phyloP scores from a whole-genome alignment of 2,888 invertebrate genomes.

The Amblyteles armatorius region DNA sequence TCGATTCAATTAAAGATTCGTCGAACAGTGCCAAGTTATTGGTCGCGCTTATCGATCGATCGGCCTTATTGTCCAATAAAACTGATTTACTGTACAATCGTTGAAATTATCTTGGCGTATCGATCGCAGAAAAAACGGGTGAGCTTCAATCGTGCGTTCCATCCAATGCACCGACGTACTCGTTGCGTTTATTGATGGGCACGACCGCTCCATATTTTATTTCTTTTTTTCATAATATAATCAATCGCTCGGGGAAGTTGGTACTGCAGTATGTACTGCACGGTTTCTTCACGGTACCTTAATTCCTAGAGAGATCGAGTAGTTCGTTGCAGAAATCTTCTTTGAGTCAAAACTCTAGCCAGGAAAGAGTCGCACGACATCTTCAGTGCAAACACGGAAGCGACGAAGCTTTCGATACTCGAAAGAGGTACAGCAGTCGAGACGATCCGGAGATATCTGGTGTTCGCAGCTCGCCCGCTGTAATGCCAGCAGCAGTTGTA shows the following conservation, averaged over 20 bases:
- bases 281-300: neutral
- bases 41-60: constrained; percentile 37
- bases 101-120: neutral
- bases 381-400: neutral
- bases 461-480: neutral
- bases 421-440: neutral
- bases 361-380: neutral
- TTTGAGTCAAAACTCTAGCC: constrained; percentile 1
- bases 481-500: neutral
- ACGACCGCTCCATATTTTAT: constrained; percentile 19
- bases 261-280: neutral
- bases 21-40: constrained; percentile 61
- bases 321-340: constrained; percentile 31
- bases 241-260: neutral
- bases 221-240: neutral
- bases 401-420: neutral
- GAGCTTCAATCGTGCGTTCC: constrained; percentile 29
- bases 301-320: neutral
- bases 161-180: constrained; percentile 12
- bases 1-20: constrained; percentile 66
- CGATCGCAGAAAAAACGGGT: constrained; percentile 25
- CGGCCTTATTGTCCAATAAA: constrained; percentile 18
- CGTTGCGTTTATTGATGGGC: constrained; percentile 44
- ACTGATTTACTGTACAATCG: constrained; percentile 20
- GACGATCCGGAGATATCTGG: neutral